phyloP scores from a whole-genome alignment of 2,888 invertebrate genomes.

The Drosophila niveifrons region DNA sequence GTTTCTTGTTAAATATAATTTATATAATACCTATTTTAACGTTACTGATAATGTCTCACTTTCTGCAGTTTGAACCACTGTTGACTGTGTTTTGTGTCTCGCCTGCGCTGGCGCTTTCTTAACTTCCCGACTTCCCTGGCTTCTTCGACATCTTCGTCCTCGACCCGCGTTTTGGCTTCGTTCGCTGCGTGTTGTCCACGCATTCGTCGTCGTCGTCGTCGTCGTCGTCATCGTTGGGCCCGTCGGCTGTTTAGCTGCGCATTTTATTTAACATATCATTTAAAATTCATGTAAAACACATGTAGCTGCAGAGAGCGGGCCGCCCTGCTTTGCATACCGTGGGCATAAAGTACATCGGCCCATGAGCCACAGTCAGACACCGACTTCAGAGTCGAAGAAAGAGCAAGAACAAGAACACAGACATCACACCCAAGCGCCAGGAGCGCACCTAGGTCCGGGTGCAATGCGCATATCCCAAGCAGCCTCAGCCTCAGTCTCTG shows the following conservation, averaged over 20 bases:
- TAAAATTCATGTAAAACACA: conserved; percentile 84
- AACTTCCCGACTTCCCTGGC: conserved; percentile 4
- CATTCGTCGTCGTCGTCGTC: conserved; percentile 59
- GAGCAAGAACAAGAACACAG: conserved; percentile 29
- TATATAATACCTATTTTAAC: too few relatives aligned
- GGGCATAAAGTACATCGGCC: conserved; percentile 73
- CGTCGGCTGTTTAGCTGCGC: conserved; percentile 80
- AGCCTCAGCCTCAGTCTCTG: conserved; percentile 12
- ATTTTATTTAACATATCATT: conserved; percentile 84
- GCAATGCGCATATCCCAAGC: conserved; percentile 24
- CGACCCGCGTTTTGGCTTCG: conserved; percentile 5
- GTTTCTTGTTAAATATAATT: too few relatives aligned
- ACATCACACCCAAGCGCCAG: conserved; percentile 76
- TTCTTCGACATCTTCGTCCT: background rate
- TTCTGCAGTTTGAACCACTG: conserved; percentile 32
- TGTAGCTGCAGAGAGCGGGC: conserved; percentile 66
- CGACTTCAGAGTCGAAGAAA: background rate
- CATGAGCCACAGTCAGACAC: conserved; percentile 24
- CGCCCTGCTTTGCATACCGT: conserved; percentile 75
- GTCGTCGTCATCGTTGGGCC: conserved; percentile 49
- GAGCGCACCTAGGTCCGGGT: conserved; percentile 43
- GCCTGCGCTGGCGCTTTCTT: conserved; percentile 30
- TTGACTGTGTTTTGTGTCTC: conserved; percentile 13
- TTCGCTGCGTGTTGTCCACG: conserved; percentile 65
- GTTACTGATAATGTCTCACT: too few relatives aligned